A percentile compares a stretch with the other conserved stretches of the same genome.
phyloP scores from a whole-genome alignment of 2,113 vertebrate genomes.

The Emydura subglobosa region DNA sequence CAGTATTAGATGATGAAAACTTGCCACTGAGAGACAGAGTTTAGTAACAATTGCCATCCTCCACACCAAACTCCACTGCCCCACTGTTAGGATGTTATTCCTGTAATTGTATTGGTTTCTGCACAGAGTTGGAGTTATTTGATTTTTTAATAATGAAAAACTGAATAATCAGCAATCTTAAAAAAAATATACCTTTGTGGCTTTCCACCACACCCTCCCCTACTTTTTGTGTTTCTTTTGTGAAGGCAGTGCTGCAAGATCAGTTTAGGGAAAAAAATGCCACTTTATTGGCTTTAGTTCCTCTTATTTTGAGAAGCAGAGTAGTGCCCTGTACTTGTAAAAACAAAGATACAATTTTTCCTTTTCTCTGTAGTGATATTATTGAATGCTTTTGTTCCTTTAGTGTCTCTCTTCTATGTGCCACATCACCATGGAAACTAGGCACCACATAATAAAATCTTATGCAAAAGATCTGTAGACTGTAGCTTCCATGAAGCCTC shows the following conservation, averaged over 20 bases:
- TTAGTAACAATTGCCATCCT: background rate
- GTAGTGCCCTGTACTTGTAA: background rate
- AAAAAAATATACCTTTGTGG: background rate
- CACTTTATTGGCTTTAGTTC: background rate
- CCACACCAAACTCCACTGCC: background rate
- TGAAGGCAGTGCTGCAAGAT: background rate
- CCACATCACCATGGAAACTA: background rate
- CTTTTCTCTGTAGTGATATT: background rate
- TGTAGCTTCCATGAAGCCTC: background rate
- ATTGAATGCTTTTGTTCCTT: background rate
- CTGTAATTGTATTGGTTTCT: slow-evolving; percentile 19
- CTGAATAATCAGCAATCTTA: background rate
- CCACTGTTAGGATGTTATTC: background rate
- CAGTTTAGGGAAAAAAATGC: background rate
- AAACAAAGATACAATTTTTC: background rate
- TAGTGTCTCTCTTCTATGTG: background rate
- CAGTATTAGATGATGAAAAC: slow-evolving; percentile 18
- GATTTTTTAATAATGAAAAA: background rate
- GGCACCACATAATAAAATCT: background rate
- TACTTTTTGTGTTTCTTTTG: background rate
- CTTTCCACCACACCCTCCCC: background rate
- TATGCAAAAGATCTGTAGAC: background rate
- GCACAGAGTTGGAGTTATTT: background rate
- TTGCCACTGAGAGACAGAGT: background rate
- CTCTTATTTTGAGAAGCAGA: background rate